Evolutionary conservation across 2,888 invertebrate species (phyloP), one percentile per base, ranked within the genome.

Genomic region (Tinea semifulvella): DNA sequence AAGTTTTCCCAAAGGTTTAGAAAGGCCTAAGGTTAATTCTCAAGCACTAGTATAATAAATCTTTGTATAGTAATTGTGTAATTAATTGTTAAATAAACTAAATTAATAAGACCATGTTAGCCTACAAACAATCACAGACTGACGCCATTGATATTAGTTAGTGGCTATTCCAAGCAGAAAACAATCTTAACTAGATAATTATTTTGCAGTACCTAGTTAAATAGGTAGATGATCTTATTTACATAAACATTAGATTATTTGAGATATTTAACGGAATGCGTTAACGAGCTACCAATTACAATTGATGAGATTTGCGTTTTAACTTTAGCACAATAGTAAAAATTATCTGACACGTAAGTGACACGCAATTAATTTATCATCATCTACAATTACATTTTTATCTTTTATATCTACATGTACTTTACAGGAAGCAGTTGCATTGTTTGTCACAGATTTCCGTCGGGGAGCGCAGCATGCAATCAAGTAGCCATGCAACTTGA

Each of bases 391-490:
- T 28, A 28, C 18, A 13, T 28, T 28, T 67, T 70, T 64, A 63
- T 61, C 56, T 58, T 50, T 38, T 46, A 48, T 60, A 73, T 76
- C 71, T 56, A 45, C 54, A 57, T 61, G 63, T 68, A 57, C 54
- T 70, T 68, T 64, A 42, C 70, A 69, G 77, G 76, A 76, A 66
- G 67, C 63, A 56, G 60, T 64, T 67, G 59, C 63, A 74, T 73
- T 74, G 65, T 72, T 66, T 72, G 65, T 67, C 64, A 70, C 63
- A 63, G 62, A 58, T 63, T 67, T 65, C 63, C 62, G 56, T 58
- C 60, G 57, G 53, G 47, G 50, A 49, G 48, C 42, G 46, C 43
- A 53, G 53, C 68, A 69, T 66, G 69, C 68, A 56, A 68, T 52
- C 44, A 49, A 47, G 40, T 48, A 46, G 48, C 48, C 71, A 71